Evolutionary conservation across 2,888 invertebrate genomes (phyloP), one percentile per base, ranked within the genome.

Genomic region (Thyatira batis): DNA sequence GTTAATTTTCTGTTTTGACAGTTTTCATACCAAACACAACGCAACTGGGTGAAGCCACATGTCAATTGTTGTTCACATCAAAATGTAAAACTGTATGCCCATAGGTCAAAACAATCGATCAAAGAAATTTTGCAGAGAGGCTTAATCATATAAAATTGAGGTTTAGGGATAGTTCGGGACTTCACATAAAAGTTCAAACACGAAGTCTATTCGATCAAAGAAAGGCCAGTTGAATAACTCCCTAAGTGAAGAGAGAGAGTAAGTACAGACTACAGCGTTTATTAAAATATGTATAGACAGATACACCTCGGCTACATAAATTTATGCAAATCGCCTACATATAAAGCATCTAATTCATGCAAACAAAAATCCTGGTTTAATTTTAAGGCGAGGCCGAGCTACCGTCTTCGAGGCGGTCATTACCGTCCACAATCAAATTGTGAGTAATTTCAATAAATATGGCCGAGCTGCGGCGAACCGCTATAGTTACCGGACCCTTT

Each of bases 381-480:
- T 86, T 84, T 84, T 73, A 85, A 82, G 79, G 80, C 76, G 73
- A 80, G 75, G 72, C 27, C 67, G 76, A 76, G 88, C 88, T 88
- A 87, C 90, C 80, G 86, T 75, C 76, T 80, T 80, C 79, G 78
- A 80, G 65, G 78, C 84, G 78, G 80, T 86, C 81, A 89, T 90
- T 89, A 90, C 73, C 69, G 76, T 58, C 73, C 77, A 88, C 89
- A 90, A 87, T 89, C 89, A 91, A 89, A 90, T 85, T 85, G 85
- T 86, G 80, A 90, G 91, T 89, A 91, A 92, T 92, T 90, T 89
- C 87, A 90, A 87, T 89, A 90, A 92, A 89, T 89, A 91, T 84
- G 85, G 87, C 76, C 76, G 77, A 67, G 71, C 78, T 62, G 69
- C 50, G 56, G 48, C 53, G 43, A 43, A 39, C 60, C 62, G 76